Evolutionary conservation across 2,888 invertebrate species (phyloP).

Genomic region (Erpobdella octoculata): DNA sequence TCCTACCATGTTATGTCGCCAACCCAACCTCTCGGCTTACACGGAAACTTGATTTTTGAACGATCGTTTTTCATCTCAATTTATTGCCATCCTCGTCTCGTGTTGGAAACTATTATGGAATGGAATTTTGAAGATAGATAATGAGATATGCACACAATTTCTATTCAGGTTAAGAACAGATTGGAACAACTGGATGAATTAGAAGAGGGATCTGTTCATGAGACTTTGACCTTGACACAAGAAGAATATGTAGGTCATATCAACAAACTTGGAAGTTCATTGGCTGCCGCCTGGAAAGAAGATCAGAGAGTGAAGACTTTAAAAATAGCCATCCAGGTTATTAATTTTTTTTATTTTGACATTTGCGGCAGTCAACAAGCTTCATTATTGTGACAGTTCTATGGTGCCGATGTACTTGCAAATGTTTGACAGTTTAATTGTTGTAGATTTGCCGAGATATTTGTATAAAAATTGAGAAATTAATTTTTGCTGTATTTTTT

Average conservation of each 20-base stretch:
- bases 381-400: no score
- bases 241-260: constrained; percentile 82
- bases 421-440: no score
- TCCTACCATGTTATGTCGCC: no score
- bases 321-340: constrained; percentile 86
- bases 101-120: neutral
- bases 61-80: neutral
- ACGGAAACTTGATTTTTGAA: no score
- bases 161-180: constrained; percentile 63
- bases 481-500: no score
- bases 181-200: constrained; percentile 88
- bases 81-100: no score
- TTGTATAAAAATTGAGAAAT: no score
- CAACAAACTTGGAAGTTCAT: constrained; percentile 79
- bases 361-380: no score
- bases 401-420: no score
- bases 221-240: constrained; percentile 80
- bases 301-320: constrained; percentile 83
- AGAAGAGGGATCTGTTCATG: constrained; percentile 71
- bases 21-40: no score
- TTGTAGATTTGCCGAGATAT: no score
- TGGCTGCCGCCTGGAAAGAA: constrained; percentile 82
- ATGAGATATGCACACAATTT: constrained; percentile 64
- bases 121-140: constrained; percentile 32
- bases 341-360: no score